These are phyloP conservation scores for silkworm (Bombyx mori) DNA, from an alignment of 1,140 invertebrate species.

Conservation along the genomic window DNA sequence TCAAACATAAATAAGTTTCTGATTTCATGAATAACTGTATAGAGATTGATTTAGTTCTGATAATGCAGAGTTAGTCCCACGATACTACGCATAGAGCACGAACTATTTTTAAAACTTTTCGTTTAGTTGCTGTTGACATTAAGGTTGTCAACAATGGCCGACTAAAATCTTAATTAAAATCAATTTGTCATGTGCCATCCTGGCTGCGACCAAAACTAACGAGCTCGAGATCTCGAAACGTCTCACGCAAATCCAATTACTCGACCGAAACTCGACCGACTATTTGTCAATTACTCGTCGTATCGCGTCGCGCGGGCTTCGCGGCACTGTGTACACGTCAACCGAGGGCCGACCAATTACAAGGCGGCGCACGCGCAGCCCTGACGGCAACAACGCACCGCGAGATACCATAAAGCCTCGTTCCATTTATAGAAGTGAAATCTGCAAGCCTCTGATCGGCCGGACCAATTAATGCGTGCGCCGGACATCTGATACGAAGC, in stretches of 20 bases:
- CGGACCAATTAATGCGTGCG: constrained; percentile 52
- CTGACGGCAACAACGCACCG: constrained; percentile 49
- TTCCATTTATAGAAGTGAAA: constrained; percentile 60
- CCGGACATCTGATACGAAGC: constrained; percentile 34
- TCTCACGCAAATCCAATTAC: constrained; percentile 4
- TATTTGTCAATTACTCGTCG: constrained; percentile 19
- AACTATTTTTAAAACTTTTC: too few relatives aligned
- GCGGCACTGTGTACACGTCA: constrained; percentile 59
- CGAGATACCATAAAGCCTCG: constrained; percentile 58
- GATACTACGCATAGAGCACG: too few relatives aligned
- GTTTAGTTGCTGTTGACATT: too few relatives aligned
- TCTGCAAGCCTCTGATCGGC: constrained; percentile 29
- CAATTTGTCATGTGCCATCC: too few relatives aligned
- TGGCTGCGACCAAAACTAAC: neutral
- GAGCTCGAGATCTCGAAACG: neutral
- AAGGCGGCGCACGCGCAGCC: constrained; percentile 42
- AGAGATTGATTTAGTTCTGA: too few relatives aligned
- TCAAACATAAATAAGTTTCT: too few relatives aligned
- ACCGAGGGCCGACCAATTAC: constrained; percentile 56
- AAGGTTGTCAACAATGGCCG: too few relatives aligned
- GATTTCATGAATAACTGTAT: too few relatives aligned
- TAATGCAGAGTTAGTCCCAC: too few relatives aligned
- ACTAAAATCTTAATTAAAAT: too few relatives aligned
- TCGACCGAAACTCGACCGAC: constrained; percentile 1
- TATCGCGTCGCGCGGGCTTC: constrained; percentile 54